A percentile compares a stretch with the other conserved stretches of the same genome.
Evolutionary conservation across 2,888 invertebrate genomes (phyloP).

Genomic region (Latrodectus hesperus): DNA sequence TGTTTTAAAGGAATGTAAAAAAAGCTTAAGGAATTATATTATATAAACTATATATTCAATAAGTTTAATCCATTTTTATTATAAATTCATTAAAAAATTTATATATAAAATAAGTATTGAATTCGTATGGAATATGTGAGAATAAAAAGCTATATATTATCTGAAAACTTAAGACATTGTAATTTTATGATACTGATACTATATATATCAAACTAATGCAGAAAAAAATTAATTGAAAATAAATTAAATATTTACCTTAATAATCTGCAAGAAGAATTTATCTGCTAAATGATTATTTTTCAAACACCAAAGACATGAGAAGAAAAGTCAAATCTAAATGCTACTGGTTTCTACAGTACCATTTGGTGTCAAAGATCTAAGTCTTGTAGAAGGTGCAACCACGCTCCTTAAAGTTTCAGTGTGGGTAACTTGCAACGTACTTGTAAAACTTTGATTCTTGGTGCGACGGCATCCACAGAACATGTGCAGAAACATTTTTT

Average conservation of each 20-base stretch:
- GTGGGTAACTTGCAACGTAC: constrained; percentile 59
- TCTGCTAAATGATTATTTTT: not conserved
- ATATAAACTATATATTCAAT: too few relatives aligned
- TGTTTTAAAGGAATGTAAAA: too few relatives aligned
- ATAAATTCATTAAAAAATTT: too few relatives aligned
- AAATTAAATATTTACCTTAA: not conserved
- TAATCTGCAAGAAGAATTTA: not conserved
- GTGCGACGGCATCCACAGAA: constrained; percentile 72
- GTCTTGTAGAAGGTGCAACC: constrained; percentile 4
- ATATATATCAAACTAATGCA: too few relatives aligned
- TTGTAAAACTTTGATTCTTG: constrained; percentile 63
- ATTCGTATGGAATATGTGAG: too few relatives aligned
- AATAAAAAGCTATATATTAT: too few relatives aligned
- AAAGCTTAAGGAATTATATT: too few relatives aligned
- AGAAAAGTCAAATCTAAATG: constrained; percentile 11
- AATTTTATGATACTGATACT: too few relatives aligned
- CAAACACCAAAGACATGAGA: not conserved
- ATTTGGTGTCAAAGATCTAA: constrained; percentile 33
- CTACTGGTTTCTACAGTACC: constrained; percentile 32
- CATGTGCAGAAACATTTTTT: constrained; percentile 84
- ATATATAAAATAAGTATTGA: too few relatives aligned
- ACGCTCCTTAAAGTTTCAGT: constrained; percentile 53
- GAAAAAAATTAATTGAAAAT: too few relatives aligned
- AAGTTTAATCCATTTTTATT: too few relatives aligned
- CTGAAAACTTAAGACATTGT: too few relatives aligned